phyloP scores from a whole-genome alignment of 30 jellyfish, hydroid and myxozoan genomes.

The Morbakka virulenta region DNA sequence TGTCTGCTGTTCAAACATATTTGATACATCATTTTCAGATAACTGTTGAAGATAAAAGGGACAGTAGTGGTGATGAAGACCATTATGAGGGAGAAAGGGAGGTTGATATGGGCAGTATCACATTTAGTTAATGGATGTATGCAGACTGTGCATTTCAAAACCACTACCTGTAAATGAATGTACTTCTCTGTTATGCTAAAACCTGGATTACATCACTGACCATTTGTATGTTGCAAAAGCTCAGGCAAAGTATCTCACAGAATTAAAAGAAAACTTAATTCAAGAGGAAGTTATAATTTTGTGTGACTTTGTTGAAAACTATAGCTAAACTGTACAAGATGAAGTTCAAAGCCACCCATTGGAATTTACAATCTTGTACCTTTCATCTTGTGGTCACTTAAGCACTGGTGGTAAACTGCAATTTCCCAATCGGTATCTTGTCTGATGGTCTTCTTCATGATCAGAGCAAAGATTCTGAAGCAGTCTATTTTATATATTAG shows the following conservation, averaged over 20 bases:
- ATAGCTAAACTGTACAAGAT: slow-evolving; percentile 16
- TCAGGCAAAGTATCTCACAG: slow-evolving; percentile 45
- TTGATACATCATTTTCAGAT: background rate
- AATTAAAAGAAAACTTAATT: slow-evolving; percentile 52
- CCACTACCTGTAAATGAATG: slow-evolving; percentile 26
- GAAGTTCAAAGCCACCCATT: slow-evolving; percentile 35
- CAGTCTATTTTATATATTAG: too few species aligned
- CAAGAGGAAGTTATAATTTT: slow-evolving; percentile 42
- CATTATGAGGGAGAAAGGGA: too few species aligned
- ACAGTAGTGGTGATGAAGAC: too few species aligned
- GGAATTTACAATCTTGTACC: slow-evolving; percentile 43
- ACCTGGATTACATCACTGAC: slow-evolving; percentile 32
- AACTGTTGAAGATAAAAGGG: background rate
- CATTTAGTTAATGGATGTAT: slow-evolving; percentile 52
- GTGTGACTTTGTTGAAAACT: slow-evolving; percentile 57
- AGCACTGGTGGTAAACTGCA: background rate
- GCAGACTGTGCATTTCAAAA: slow-evolving; percentile 48
- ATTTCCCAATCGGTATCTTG: slow-evolving; percentile 34
- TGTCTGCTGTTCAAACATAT: background rate
- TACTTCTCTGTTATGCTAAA: slow-evolving; percentile 11
- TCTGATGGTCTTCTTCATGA: slow-evolving; percentile 59
- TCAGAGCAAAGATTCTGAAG: too few species aligned
- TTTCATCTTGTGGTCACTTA: slow-evolving; percentile 15
- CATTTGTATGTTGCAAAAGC: slow-evolving; percentile 65
- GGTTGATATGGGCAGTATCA: slow-evolving; percentile 18